Conservation (phyloP, 2,113 vertebrate genomes). For the Otus sunia region DNA sequence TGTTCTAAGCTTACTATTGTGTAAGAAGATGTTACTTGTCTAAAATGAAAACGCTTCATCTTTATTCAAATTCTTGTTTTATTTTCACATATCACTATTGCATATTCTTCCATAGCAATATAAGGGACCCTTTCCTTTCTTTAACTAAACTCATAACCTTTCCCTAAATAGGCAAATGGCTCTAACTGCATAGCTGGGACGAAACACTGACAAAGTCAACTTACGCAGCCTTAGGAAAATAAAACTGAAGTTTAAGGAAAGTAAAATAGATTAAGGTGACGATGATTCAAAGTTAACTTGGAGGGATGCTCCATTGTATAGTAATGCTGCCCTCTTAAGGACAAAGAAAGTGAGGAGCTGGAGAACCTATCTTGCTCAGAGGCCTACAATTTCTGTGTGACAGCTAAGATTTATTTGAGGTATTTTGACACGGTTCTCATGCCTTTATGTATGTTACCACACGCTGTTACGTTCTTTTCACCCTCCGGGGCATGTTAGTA, state of each 20-base stretch:
- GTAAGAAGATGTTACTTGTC: neutral
- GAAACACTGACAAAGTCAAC: neutral
- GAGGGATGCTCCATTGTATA: neutral
- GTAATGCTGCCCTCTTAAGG: conserved; percentile 73
- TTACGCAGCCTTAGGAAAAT: neutral
- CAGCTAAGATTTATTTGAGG: neutral
- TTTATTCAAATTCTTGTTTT: neutral
- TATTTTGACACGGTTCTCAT: neutral
- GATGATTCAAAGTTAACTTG: neutral
- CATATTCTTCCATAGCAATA: fast-evolving
- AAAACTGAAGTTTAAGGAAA: neutral
- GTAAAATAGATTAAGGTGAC: fast-evolving
- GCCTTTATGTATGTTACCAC: neutral
- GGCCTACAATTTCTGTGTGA: neutral
- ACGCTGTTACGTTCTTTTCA: fast-evolving
- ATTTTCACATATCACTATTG: neutral
- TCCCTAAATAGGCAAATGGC: neutral
- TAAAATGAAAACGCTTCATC: neutral
- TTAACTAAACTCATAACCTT: neutral
- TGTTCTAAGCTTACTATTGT: neutral
- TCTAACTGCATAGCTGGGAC: neutral
- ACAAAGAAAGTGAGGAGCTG: neutral
- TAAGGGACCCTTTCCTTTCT: neutral
- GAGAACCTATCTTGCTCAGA: neutral
- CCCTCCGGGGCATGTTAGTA: neutral